Evolutionary conservation across 2,888 invertebrate genomes (phyloP).

Genomic region (Agrotis exclamationis): DNA sequence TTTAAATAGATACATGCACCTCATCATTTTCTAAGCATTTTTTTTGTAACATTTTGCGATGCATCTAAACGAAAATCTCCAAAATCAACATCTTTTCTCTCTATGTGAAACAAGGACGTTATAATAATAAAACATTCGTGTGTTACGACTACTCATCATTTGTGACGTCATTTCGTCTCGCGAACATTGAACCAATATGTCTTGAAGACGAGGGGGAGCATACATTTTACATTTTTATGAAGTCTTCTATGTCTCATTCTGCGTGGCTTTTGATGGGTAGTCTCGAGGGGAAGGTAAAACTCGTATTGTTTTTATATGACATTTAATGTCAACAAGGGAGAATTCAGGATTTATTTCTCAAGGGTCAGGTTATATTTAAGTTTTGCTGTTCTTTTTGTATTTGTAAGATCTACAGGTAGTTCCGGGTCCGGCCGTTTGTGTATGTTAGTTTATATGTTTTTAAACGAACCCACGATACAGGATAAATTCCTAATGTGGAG

Average conservation of each 20-base stretch:
- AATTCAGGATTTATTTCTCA: too few species aligned
- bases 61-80: too few species aligned
- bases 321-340: neutral
- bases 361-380: too few species aligned
- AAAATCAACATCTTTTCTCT: neutral
- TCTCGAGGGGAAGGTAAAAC: neutral
- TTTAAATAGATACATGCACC: too few species aligned
- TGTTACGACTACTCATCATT: constrained; percentile 46
- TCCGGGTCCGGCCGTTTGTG: too few species aligned
- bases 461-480: too few species aligned
- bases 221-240: constrained; percentile 28
- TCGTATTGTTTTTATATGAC: neutral
- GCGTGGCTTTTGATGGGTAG: neutral
- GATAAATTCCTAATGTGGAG: too few species aligned
- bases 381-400: too few species aligned
- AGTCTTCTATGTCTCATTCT: constrained; percentile 1
- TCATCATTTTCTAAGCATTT: too few species aligned
- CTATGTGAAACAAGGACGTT: constrained; percentile 30
- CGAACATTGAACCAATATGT: constrained; percentile 30
- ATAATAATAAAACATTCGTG: constrained; percentile 60
- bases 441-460: too few species aligned
- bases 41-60: too few species aligned
- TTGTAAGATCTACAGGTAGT: too few species aligned
- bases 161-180: constrained; percentile 42
- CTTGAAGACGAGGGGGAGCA: constrained; percentile 2